Base-by-base conservation (phyloP, 2,797 vertebrate genomes). In the Alcedo quadribrachys region DNA sequence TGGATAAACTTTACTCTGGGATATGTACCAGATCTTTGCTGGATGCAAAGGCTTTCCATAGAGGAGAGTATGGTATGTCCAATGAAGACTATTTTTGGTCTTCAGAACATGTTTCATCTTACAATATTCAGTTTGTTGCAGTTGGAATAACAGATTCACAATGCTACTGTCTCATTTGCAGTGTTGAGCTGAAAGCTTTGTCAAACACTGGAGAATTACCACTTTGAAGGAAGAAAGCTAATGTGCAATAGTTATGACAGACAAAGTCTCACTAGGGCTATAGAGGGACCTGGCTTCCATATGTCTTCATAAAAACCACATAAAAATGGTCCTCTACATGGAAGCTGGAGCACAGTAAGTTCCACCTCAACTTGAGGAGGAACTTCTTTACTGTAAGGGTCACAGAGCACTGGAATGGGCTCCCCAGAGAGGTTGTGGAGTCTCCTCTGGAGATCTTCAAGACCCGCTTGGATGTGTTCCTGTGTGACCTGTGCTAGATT, bases 221-320 rank as follows among this genome's bases (percentile, higher is more conserved):
- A 53, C 58, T 78, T 90, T 51, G 58, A 68, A 90, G 43, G 32
- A 13, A 8, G 37, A 85, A 86, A 93, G 90, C 46, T 71, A 58
- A 84, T 48, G 65, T 74, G 42, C 42, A 82, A 54, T 74, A 82
- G 65, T 84, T 90, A 89, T 25, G 54, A 85, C 6, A 85, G 81
- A 84, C 90, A 63, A 85, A 90, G 40, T 75, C 75, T 92, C 91
- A 51, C 55, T 43, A 77, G 81, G 78, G 65, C 78, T 86, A 65
- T 45, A 82, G 78, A 91, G 18, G 33, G 33, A 50, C 33, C 19
- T 74, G 68, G 65, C 58, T 94, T 90, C 77, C 65, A 35, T 90
- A 90, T 37, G 42, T 92, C 85, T 93, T 91, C 71, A 71, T 85
- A 87, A 95, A 95, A 94, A 46, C 17, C 22, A 62, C 68, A 90